These are phyloP conservation scores for Calliopum simillimum DNA, from an alignment of 2,888 invertebrate genomes.

Conservation along the genomic window DNA sequence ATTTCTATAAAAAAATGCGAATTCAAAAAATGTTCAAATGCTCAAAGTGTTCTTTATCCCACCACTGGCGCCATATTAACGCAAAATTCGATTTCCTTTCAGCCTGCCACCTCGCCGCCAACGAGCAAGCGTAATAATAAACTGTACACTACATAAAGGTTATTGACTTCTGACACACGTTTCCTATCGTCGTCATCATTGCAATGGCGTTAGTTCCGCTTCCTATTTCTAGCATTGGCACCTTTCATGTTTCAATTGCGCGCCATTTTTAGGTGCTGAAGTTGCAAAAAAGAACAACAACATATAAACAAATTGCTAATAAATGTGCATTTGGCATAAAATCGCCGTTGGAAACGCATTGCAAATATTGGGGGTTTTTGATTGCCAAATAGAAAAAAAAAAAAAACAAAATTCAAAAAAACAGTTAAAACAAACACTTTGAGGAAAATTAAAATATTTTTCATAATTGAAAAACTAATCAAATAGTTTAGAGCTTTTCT, in stretches of 20 bases:
- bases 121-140: too few relatives aligned
- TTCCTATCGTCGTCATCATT: slow-evolving; percentile 2
- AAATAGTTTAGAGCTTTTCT: background rate
- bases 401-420: background rate
- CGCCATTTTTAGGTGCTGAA: slow-evolving; percentile 12
- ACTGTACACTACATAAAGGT: slow-evolving; percentile 2
- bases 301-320: background rate
- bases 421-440: background rate
- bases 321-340: slow-evolving; percentile 4
- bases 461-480: background rate
- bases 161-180: slow-evolving; percentile 26
- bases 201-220: slow-evolving; percentile 22
- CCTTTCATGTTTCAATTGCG: background rate
- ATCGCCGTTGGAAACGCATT: background rate
- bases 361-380: background rate
- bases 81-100: background rate
- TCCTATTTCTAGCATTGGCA: slow-evolving; percentile 18
- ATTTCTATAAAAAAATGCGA: too few relatives aligned
- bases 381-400: background rate
- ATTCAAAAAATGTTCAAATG: background rate
- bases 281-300: slow-evolving; percentile 3
- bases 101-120: background rate
- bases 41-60: background rate
- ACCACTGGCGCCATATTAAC: background rate
- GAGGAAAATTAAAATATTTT: background rate